Conservation (phyloP, 2,113 vertebrate genomes). For the Pachyramphus minor region DNA sequence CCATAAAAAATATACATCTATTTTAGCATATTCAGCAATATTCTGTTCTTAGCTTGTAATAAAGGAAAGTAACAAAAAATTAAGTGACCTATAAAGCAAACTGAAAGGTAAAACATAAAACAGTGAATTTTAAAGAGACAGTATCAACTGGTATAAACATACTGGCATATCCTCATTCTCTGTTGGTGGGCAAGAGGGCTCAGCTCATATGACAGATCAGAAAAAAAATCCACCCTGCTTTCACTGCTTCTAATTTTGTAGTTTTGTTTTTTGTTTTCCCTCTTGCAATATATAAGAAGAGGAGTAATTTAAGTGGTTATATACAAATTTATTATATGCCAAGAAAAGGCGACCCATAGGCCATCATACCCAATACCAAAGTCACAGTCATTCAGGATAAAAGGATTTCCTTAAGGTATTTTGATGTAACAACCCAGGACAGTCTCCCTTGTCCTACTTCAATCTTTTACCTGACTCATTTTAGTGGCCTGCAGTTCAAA, state of each 20-base stretch:
- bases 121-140: neutral
- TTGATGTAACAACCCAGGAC: neutral
- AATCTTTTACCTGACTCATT: neutral
- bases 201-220: neutral
- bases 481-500: neutral
- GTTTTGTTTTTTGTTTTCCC: neutral
- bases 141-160: neutral
- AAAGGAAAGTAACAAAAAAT: constrained; percentile 30
- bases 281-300: neutral
- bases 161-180: neutral
- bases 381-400: neutral
- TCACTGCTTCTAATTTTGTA: neutral
- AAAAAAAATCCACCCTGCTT: neutral
- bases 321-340: neutral
- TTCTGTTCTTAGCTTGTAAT: constrained; percentile 40
- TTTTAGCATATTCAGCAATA: constrained; percentile 57
- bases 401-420: neutral
- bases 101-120: neutral
- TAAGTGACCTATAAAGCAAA: constrained; percentile 55
- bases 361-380: neutral
- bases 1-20: constrained; percentile 1
- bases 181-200: neutral
- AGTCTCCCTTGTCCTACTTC: neutral
- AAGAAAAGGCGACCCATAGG: neutral
- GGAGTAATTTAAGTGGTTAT: neutral